These are phyloP conservation scores for Forbesichthys agassizii DNA, from an alignment of 2,113 vertebrate genomes.

Conservation along the genomic window DNA sequence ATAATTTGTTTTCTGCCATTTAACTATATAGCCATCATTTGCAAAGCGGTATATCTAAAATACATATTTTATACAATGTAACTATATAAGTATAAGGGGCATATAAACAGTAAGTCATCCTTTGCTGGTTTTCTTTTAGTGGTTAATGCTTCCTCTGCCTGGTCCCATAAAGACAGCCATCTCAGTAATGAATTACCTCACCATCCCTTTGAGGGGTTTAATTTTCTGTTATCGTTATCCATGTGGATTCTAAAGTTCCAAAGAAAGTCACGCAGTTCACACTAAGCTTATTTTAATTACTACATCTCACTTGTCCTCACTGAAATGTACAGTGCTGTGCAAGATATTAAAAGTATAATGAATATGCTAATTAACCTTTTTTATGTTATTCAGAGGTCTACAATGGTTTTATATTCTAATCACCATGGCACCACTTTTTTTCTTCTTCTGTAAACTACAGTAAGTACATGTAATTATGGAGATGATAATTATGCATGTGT, in stretches of 20 bases:
- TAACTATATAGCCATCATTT: too few species aligned
- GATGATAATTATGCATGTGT: slow-evolving; percentile 32
- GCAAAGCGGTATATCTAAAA: too few species aligned
- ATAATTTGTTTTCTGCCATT: too few species aligned
- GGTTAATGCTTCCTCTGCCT: slow-evolving; percentile 11
- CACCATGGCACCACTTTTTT: slow-evolving; percentile 40
- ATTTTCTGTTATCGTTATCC: slow-evolving; percentile 27
- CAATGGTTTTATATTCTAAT: slow-evolving; percentile 49
- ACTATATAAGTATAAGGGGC: neutral
- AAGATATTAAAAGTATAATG: slow-evolving; percentile 60
- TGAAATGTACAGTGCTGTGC: slow-evolving; percentile 44
- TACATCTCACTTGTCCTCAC: slow-evolving; percentile 31
- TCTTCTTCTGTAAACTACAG: slow-evolving; percentile 43
- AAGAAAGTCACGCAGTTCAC: slow-evolving; percentile 28
- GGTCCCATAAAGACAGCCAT: neutral
- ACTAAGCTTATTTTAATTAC: slow-evolving; percentile 52
- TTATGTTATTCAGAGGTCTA: slow-evolving; percentile 33
- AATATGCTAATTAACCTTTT: slow-evolving; percentile 59
- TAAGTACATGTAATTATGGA: slow-evolving; percentile 45
- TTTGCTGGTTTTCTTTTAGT: too few species aligned
- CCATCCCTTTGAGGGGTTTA: slow-evolving; percentile 19
- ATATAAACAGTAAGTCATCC: too few species aligned
- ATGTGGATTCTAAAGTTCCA: slow-evolving; percentile 21
- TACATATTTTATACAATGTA: neutral
- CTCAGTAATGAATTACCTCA: slow-evolving; percentile 6